Evolutionary conservation across 1,140 invertebrate genomes (phyloP), one percentile per base, ranked within the genome.

Genomic region (Neoseiulus cucumeris): DNA sequence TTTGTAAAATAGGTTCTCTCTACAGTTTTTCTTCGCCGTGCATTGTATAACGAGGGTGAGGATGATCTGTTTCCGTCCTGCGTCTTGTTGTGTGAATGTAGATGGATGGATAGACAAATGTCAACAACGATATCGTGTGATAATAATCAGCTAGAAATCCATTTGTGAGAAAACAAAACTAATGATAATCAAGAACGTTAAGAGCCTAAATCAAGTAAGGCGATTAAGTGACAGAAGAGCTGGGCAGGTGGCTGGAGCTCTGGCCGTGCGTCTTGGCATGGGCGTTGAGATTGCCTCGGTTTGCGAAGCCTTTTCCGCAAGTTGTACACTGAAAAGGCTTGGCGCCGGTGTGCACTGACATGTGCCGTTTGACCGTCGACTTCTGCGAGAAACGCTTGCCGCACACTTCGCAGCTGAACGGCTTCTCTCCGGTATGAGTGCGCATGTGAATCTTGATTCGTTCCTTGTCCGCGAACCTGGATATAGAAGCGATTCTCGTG

Each of bases 261-360:
- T 39, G 33, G n/a, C 70, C 67, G 67, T 98, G 95, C 17, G 98
- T 93, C 70, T 93, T 82, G 91, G 97, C 97, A 76, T 99, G 95
- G 72, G 94, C 83, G 79, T 98, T 98, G 33, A 98, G 82, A 78
- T 98, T 98, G 47, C 94, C 94, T 45, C 92, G 96, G 74, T 98
- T 94, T 5, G 91, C 95, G 76, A 98, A 98, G 72, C 90, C 83
- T 44, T 93, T 80, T 66, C 90, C 79, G 76, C 91, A 96, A 9
- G 90, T 81, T 55, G 88, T 83, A 74, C 93, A 96, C 64, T 86
- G 83, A 76, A 87, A 91, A 67, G 93, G 89, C 72, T 91, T 88
- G 20, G 93, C 89, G 44, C 94, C 94, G 42, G 87, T 92, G 76
- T 98, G 92, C 73, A 96, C 95, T 71, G 91, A 79, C 65, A 95